Evolutionary conservation across 2,113 vertebrate genomes (phyloP).

Genomic region (Mirounga angustirostris): DNA sequence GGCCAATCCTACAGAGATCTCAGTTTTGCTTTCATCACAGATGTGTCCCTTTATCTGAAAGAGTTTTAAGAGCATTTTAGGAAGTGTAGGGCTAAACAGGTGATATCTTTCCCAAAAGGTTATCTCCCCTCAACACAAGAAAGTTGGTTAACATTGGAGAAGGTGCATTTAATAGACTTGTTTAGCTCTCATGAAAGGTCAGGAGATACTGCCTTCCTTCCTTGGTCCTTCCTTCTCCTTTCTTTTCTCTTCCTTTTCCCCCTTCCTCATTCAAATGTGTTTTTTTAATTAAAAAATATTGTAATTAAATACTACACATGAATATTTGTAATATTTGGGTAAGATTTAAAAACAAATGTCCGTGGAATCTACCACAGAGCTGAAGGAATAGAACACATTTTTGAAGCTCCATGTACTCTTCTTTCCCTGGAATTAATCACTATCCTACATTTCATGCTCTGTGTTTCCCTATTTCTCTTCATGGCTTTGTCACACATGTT

Average conservation of each 20-base stretch:
- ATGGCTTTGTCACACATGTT: not conserved
- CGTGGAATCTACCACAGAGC: not conserved
- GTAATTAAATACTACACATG: not conserved
- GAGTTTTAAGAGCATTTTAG: constrained; percentile 72
- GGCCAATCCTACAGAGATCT: constrained; percentile 36
- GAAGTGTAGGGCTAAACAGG: constrained; percentile 55
- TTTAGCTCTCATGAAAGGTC: constrained; percentile 73
- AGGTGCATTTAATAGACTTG: constrained; percentile 76
- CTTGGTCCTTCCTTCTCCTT: not conserved
- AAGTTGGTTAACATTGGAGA: constrained; percentile 58
- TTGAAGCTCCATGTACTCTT: not conserved
- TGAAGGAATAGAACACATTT: not conserved
- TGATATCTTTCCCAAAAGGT: constrained; percentile 75
- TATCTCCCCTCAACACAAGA: constrained; percentile 72
- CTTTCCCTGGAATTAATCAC: not conserved
- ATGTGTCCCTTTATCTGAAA: constrained; percentile 70
- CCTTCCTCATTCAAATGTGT: not conserved
- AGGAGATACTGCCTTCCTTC: constrained; percentile 12
- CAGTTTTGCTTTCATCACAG: constrained; percentile 68
- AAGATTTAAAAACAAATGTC: not conserved
- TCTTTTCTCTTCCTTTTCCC: constrained; percentile 54
- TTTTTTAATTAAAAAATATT: not conserved
- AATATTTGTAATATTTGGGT: not conserved
- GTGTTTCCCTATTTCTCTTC: not conserved
- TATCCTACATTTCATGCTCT: constrained; percentile 2